phyloP scores from a whole-genome alignment of 2,888 invertebrate species.

The Microctonus hyperodae region DNA sequence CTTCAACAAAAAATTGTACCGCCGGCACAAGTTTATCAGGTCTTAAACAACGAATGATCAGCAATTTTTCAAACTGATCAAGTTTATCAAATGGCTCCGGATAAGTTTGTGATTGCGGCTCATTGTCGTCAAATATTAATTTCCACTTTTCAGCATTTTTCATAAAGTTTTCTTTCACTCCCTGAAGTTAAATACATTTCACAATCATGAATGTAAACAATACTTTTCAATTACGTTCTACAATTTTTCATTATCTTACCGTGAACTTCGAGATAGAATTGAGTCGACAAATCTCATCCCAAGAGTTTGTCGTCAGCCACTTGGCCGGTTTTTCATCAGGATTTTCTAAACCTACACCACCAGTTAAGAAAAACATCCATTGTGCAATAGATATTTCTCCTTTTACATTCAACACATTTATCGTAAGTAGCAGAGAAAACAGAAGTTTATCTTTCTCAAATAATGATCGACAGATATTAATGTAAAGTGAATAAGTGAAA shows the following conservation, averaged over 20 bases:
- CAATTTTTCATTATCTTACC: conserved; percentile 39
- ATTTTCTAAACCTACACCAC: conserved; percentile 85
- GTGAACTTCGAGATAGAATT: conserved; percentile 66
- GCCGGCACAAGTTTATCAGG: conserved; percentile 88
- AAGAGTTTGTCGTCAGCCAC: conserved; percentile 77
- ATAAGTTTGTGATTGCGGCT: conserved; percentile 77
- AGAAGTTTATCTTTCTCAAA: conserved; percentile 96
- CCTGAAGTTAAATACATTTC: conserved; percentile 53
- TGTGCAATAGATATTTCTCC: conserved; percentile 71
- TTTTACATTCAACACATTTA: conserved; percentile 75
- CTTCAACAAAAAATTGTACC: conserved; percentile 75
- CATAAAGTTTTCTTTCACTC: conserved; percentile 74
- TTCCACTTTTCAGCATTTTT: conserved; percentile 73
- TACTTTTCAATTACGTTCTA: not conserved
- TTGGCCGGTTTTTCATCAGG: conserved; percentile 73
- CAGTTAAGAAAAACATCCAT: conserved; percentile 89
- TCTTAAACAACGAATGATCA: conserved; percentile 82
- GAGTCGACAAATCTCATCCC: conserved; percentile 81
- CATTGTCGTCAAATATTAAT: conserved; percentile 74
- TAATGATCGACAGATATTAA: conserved; percentile 91
- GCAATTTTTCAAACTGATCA: conserved; percentile 76
- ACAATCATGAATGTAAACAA: not conserved
- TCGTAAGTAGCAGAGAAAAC: conserved; percentile 80
- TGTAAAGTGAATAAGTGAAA: conserved; percentile 90
- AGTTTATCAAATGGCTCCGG: conserved; percentile 79